Conservation (phyloP, 2,888 invertebrate species). For the Polydrusus cervinus region DNA sequence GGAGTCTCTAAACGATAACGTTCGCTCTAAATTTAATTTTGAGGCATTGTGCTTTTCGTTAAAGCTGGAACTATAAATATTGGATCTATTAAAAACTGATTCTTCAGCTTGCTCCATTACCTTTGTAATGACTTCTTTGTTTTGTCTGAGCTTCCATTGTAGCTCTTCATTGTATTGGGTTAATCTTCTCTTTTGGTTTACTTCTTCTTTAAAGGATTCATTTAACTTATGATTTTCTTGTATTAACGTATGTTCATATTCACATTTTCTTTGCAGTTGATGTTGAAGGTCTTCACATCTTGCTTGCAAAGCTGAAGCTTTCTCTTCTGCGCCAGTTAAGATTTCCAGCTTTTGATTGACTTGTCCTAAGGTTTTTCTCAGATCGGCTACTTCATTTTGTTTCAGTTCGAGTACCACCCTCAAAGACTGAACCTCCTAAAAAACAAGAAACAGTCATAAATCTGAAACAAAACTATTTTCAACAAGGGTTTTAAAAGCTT, state of each 20-base stretch:
- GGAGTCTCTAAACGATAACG: constrained; percentile 65
- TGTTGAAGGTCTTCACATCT: constrained; percentile 90
- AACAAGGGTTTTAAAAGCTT: no score
- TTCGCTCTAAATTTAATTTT: constrained; percentile 61
- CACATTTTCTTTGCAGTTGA: constrained; percentile 80
- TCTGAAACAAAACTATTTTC: neutral
- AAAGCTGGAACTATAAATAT: constrained; percentile 65
- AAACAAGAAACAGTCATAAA: constrained; percentile 43
- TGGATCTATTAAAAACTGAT: constrained; percentile 62
- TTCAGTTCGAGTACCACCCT: constrained; percentile 91
- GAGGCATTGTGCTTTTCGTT: constrained; percentile 64
- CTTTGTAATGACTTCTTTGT: constrained; percentile 79
- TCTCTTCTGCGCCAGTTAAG: constrained; percentile 81
- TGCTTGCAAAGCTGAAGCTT: constrained; percentile 84
- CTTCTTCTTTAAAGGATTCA: constrained; percentile 83
- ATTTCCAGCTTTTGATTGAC: constrained; percentile 83
- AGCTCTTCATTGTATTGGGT: constrained; percentile 91
- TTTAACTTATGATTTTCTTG: constrained; percentile 83
- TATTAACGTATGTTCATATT: constrained; percentile 82
- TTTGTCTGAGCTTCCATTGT: constrained; percentile 89
- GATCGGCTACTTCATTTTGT: constrained; percentile 87
- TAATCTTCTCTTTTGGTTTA: constrained; percentile 84
- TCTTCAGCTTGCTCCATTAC: constrained; percentile 67
- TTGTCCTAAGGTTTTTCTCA: constrained; percentile 82
- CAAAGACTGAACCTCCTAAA: constrained; percentile 87